Evolutionary conservation across 2,888 invertebrate species (phyloP).

Genomic region (Metacarcinus magister): DNA sequence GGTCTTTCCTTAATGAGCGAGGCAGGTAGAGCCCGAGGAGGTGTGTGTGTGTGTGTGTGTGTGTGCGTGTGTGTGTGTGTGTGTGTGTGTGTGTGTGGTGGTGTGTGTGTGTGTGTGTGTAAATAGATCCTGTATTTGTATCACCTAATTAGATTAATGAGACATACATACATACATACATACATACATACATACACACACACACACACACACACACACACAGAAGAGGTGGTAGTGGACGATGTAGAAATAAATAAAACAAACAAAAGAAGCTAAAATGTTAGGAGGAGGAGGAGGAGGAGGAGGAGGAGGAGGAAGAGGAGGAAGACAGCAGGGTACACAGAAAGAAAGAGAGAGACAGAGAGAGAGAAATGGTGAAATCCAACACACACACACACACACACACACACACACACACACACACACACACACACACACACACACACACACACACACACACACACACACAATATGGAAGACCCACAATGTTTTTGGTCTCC

Average conservation of each 20-base stretch:
- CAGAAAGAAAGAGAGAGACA: not conserved
- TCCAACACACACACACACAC: slow-evolving; percentile 30
- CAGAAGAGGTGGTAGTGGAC: not conserved
- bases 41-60: slow-evolving; percentile 49
- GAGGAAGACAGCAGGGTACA: not conserved
- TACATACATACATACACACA: not conserved
- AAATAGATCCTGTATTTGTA: not conserved
- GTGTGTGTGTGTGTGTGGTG: slow-evolving; percentile 49
- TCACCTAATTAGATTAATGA: not conserved
- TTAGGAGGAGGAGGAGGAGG: not conserved
- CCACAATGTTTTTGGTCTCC: not conserved
- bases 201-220: not conserved
- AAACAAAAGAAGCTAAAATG: not conserved
- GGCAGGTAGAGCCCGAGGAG: not conserved
- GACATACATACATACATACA: not conserved
- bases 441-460: slow-evolving; percentile 38
- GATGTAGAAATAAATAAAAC: not conserved
- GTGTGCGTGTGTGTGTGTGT: slow-evolving; percentile 50
- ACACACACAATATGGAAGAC: not conserved
- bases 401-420: slow-evolving; percentile 33
- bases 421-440: slow-evolving; percentile 30
- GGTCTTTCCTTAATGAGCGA: slow-evolving; percentile 35
- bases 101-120: slow-evolving; percentile 39
- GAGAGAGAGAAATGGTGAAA: not conserved
- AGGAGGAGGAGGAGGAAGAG: not conserved